Evolutionary conservation across 2,888 invertebrate species (phyloP).

Genomic region (Clusia tigrina): DNA sequence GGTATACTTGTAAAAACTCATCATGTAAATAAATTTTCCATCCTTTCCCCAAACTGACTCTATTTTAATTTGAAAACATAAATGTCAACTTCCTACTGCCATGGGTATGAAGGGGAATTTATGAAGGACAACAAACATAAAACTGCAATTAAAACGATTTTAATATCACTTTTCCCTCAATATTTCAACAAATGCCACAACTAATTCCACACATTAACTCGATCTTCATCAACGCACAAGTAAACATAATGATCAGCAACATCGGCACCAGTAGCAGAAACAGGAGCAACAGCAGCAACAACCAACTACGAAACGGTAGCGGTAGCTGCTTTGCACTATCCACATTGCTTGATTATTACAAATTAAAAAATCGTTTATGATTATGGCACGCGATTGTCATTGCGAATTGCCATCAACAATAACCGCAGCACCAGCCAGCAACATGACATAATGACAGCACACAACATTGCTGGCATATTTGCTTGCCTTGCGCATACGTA

Average conservation of each 20-base stretch:
- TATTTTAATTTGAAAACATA: too few species aligned
- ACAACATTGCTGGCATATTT: conserved; percentile 16
- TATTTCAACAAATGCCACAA: conserved; percentile 19
- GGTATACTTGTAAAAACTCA: too few species aligned
- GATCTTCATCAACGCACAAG: conserved; percentile 22
- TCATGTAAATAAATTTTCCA: too few species aligned
- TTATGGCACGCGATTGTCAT: conserved; percentile 49
- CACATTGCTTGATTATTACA: not conserved
- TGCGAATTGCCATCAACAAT: conserved; percentile 42
- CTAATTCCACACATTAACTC: conserved; percentile 26
- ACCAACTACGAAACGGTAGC: too few species aligned
- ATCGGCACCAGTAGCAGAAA: too few species aligned
- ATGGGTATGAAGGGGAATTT: not conserved
- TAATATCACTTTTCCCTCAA: conserved; percentile 10
- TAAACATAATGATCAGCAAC: conserved; percentile 7
- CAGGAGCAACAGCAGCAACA: too few species aligned
- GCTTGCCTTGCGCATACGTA: conserved; percentile 38
- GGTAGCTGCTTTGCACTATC: too few species aligned
- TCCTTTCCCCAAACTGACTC: too few species aligned
- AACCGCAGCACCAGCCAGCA: conserved; percentile 12
- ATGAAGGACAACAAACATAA: conserved; percentile 9
- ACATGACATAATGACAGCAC: conserved; percentile 26
- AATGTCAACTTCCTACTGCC: not conserved
- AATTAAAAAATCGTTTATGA: conserved; percentile 40
- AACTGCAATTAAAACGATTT: conserved; percentile 30